Evolutionary conservation across 2,113 vertebrate genomes (phyloP).

Genomic region (Ictalurus punctatus): DNA sequence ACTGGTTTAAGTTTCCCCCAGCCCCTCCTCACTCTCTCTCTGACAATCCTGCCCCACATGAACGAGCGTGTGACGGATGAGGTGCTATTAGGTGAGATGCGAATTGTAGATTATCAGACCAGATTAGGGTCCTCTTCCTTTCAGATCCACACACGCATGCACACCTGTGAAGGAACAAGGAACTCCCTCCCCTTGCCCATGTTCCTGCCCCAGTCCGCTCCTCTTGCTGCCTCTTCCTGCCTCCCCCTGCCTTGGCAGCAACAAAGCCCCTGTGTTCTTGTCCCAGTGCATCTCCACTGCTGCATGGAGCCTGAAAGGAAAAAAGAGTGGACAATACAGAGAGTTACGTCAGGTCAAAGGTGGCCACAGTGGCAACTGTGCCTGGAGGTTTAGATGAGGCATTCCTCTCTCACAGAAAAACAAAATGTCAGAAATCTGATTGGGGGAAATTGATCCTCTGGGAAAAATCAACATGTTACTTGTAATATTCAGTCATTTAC

Average conservation of each 20-base stretch:
- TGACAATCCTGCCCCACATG: constrained; percentile 50
- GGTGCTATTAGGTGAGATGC: constrained; percentile 56
- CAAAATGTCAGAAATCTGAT: not conserved
- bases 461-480: not conserved
- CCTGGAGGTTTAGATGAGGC: constrained; percentile 34
- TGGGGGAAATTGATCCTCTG: not conserved
- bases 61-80: constrained; percentile 55
- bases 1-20: constrained; percentile 58
- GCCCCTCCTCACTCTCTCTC: constrained; percentile 42
- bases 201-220: not conserved
- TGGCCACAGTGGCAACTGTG: constrained; percentile 21
- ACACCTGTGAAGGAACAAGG: constrained; percentile 45
- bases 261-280: constrained; percentile 41
- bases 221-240: not conserved
- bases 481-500: not conserved
- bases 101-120: constrained; percentile 56
- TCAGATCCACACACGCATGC: constrained; percentile 22
- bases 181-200: constrained; percentile 1
- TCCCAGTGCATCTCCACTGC: constrained; percentile 6
- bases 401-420: constrained; percentile 3
- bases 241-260: constrained; percentile 11
- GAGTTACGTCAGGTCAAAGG: constrained; percentile 42
- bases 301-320: not conserved
- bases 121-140: constrained; percentile 52
- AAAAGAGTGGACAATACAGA: not conserved